Conservation (phyloP, 1,140 invertebrate species). For the Rhopalosiphum maidis region DNA sequence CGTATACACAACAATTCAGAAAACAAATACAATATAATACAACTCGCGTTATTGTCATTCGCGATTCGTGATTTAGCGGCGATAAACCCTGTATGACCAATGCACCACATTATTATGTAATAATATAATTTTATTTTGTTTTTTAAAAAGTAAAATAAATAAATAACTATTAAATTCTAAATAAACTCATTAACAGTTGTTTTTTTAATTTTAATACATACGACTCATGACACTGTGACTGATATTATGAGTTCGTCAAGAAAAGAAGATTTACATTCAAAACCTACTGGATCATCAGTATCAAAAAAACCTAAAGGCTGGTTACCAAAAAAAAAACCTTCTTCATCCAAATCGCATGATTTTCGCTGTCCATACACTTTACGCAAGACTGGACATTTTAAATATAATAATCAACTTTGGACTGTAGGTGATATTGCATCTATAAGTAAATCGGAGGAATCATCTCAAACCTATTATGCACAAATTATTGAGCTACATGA, state of each 20-base stretch:
- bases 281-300: background rate
- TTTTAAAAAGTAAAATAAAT: too few species aligned
- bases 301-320: background rate
- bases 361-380: conserved; percentile 37
- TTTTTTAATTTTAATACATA: background rate
- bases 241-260: background rate
- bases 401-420: conserved; percentile 18
- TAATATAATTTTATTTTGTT: too few species aligned
- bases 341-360: background rate
- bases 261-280: background rate
- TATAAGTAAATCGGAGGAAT: background rate
- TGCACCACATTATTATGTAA: too few species aligned
- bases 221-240: too few species aligned
- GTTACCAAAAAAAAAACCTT: conserved; percentile 5
- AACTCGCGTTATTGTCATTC: too few species aligned
- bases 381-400: conserved; percentile 10
- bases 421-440: conserved; percentile 48
- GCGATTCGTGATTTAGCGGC: too few species aligned
- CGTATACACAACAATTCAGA: too few species aligned
- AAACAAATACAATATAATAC: too few species aligned
- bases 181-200: background rate
- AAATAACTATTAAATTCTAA: too few species aligned
- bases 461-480: background rate
- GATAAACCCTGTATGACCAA: too few species aligned
- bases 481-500: conserved; percentile 18